Conservation (phyloP, 2,797 vertebrate species). For the Apodemus agrarius region DNA sequence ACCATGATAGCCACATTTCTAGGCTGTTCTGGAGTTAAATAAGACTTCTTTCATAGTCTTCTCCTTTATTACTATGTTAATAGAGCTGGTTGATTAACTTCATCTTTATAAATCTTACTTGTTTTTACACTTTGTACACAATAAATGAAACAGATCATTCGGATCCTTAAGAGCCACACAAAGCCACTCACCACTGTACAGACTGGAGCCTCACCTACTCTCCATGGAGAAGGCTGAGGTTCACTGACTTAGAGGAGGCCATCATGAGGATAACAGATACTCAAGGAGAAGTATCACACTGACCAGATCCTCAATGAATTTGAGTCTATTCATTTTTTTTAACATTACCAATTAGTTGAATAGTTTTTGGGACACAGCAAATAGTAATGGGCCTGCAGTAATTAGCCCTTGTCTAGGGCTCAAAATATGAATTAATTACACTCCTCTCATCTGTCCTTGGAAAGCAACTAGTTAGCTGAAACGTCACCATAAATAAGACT, state of each 20-base stretch:
- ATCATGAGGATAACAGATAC: not conserved
- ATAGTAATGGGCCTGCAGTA: not conserved
- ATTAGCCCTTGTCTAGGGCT: not conserved
- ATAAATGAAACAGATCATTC: not conserved
- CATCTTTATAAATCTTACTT: not conserved
- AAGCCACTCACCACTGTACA: not conserved
- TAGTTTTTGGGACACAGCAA: not conserved
- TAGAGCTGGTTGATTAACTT: not conserved
- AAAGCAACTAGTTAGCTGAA: conserved; percentile 55
- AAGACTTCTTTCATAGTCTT: not conserved
- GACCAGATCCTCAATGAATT: not conserved
- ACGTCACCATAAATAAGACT: conserved; percentile 28
- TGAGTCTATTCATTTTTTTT: not conserved
- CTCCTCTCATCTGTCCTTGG: not conserved
- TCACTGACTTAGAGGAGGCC: not conserved
- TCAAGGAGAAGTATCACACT: not conserved
- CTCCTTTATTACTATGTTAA: not conserved
- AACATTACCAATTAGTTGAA: not conserved
- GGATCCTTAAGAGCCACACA: not conserved
- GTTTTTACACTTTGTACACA: not conserved
- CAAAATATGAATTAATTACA: conserved; percentile 36
- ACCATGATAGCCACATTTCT: not conserved
- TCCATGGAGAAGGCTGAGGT: not conserved
- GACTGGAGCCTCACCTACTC: not conserved
- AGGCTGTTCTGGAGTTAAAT: not conserved